Base-by-base conservation (phyloP, 2,888 invertebrate species). In the Calameuta pallipes region DNA sequence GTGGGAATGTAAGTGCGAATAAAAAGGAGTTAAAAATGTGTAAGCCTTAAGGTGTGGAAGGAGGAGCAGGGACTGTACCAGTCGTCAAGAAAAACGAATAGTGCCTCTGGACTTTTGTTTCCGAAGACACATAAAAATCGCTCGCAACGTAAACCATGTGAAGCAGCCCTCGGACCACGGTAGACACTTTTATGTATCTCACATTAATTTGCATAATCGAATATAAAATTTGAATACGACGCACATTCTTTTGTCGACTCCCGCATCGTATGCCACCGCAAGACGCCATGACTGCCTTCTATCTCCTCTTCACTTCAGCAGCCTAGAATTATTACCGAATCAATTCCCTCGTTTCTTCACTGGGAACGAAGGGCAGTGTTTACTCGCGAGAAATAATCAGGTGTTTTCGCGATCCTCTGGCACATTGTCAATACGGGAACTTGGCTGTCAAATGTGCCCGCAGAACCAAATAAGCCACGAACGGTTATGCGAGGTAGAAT, bases 161-260 rank as follows among this genome's bases (percentile, higher is more conserved):
- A 86, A 86, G 84, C 41, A 41, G 82, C 80, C 80, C 76, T 79
- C 82, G 85, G 83, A 84, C 80, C 85, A 84, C 83, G 82, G 80
- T 84, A 89, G 87, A 89, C 89, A 89, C 85, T 90, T 90, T 90
- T 90, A 90, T 89, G 89, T 85, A 85, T 86, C 87, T 88, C 87
- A 90, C 88, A 87, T 90, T 90, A 90, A 90, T 90, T 90, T 90
- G 88, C 90, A 90, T 90, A 90, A 90, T 90, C 90, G 90, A 90
- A 90, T 90, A 89, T 90, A 87, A 87, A 90, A 90, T 90, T 85
- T 90, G 89, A 90, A 90, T 89, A 90, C 87, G 85, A 85, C 84
- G 86, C 77, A 80, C 79, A 79, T 81, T 80, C 74, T 79, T 83
- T 83, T 81, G 81, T 82, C 80, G 78, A 74, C 76, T 79, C 79